Percentiles rank a stretch among this genome's conserved stretches.
Conservation (phyloP, 35 echinoderm and acorn worm genomes). For the Strongylocentrotus purpuratus region DNA sequence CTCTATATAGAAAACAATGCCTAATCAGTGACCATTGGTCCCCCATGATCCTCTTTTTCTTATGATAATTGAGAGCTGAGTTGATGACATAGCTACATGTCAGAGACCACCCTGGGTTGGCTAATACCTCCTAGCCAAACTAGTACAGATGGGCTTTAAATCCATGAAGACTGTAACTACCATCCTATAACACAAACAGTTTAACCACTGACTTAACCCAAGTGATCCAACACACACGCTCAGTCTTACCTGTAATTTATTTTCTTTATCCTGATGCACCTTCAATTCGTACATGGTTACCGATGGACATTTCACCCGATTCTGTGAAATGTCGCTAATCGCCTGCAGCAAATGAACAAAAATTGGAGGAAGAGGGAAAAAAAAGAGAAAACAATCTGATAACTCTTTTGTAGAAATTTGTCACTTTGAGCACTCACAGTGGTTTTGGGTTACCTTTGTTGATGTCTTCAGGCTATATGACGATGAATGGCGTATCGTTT, state of each 20-base stretch:
- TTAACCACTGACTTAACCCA: neutral
- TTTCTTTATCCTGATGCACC: constrained; percentile 87
- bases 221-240: neutral
- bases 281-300: constrained; percentile 82
- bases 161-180: neutral
- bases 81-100: too few species aligned
- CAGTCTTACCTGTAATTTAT: constrained; percentile 92
- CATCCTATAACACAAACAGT: neutral
- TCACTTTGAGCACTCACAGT: neutral
- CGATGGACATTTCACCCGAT: constrained; percentile 60
- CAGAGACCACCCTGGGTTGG: too few species aligned
- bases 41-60: too few species aligned
- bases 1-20: too few species aligned
- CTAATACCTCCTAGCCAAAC: too few species aligned
- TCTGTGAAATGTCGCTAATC: constrained; percentile 68
- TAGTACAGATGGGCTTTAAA: too few species aligned
- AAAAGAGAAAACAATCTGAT: neutral
- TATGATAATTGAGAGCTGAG: too few species aligned
- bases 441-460: neutral
- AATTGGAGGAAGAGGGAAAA: neutral
- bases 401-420: neutral
- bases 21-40: too few species aligned
- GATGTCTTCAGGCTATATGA: neutral
- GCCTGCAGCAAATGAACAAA: constrained; percentile 53
- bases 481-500: neutral